Evolutionary conservation across 2,888 invertebrate genomes (phyloP), one percentile per base, ranked within the genome.

Genomic region (Tanaodytes sp.): DNA sequence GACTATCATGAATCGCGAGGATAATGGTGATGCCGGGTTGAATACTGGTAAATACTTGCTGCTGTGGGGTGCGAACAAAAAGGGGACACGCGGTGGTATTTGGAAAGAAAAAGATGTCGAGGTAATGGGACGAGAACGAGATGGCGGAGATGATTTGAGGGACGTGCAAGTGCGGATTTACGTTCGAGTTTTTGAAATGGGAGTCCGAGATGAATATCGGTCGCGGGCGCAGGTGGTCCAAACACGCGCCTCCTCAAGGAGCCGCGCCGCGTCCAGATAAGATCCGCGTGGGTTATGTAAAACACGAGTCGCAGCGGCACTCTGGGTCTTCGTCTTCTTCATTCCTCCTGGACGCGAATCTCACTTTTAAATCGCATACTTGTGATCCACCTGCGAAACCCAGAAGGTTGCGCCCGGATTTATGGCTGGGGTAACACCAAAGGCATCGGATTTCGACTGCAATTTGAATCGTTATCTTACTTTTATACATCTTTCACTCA

Each of bases 291-390:
- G 70, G 74, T 75, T 76, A 76, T 75, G 75, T 78, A 78, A 79
- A 79, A 79, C 79, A 79, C 77, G 73, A 77, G 76, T 77, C 76
- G 77, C 75, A 74, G 75, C 79, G 73, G 76, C 75, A 75, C 71
- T 33, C 23, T 19, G 27, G 40, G 43, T 42, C 62, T 68, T 51
- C 57, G 42, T 55, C 62, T 62, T 67, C 55, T 55, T 67, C 57
- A 62, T 67, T 67, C 39, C 48, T 39, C 37, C 11, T 23, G 42
- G 14, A 49, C 58, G 57, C 46, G 40, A 68, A 58, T 62, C 62
- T 68, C 43, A 57, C 33, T 68, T 51, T 68, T 52, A 58, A 63
- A 63, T 63, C 68, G 58, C 63, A 63, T 63, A 46, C 61, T 58
- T 68, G 45, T 58, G 57, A 62, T 68, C 51, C 68, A 62, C 68